These are phyloP conservation scores for Galagoides demidoff DNA, from an alignment of 2,797 vertebrate genomes.

Conservation along the genomic window DNA sequence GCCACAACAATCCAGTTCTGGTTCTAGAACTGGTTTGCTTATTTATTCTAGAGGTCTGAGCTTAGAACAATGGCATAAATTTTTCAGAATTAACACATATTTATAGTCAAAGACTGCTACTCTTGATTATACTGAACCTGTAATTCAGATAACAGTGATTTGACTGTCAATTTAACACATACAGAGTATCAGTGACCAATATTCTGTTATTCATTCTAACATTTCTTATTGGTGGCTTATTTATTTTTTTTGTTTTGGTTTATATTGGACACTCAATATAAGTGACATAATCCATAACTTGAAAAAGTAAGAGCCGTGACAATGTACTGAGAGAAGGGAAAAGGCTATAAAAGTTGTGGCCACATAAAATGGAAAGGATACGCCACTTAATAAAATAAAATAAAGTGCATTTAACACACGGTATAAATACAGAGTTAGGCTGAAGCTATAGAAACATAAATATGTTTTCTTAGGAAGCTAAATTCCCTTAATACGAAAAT, in stretches of 20 bases:
- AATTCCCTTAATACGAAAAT: conserved; percentile 1
- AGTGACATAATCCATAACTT: conserved; percentile 18
- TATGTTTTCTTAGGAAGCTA: conserved; percentile 1
- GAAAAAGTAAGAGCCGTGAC: neutral
- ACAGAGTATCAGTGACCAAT: neutral
- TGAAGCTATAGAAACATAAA: conserved; percentile 1
- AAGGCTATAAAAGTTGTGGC: conserved; percentile 17
- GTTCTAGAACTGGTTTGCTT: neutral
- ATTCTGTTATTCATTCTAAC: neutral
- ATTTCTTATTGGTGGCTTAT: neutral
- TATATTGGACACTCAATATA: neutral
- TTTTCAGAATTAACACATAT: neutral
- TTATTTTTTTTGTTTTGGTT: neutral
- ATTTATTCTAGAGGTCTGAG: neutral
- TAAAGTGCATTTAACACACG: neutral
- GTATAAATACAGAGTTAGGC: neutral
- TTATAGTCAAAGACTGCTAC: neutral
- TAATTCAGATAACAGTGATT: neutral
- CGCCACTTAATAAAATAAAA: conserved; percentile 34
- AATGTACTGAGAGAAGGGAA: neutral
- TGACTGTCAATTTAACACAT: neutral
- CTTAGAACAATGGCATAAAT: neutral
- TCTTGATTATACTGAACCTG: neutral
- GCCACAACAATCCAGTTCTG: neutral
- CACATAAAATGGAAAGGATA: neutral